Conservation (phyloP, 2,888 invertebrate species). For the Noctua janthina region DNA sequence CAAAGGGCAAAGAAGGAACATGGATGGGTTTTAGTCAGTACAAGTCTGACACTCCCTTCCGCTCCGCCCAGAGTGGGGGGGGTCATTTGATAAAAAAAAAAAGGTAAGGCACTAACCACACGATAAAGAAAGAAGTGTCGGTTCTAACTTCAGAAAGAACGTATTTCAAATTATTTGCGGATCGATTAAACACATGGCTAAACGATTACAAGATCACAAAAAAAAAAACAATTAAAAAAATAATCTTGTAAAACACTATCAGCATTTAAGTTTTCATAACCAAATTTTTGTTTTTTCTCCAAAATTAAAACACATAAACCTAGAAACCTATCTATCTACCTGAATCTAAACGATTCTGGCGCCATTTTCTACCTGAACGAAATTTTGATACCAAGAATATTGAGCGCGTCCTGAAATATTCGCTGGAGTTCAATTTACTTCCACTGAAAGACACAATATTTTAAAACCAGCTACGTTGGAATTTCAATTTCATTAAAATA, state of each 20-base stretch:
- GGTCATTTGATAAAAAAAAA: too few species aligned
- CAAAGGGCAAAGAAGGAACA: too few species aligned
- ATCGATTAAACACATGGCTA: neutral
- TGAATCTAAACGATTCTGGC: neutral
- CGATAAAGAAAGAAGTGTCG: too few species aligned
- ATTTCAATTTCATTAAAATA: slow-evolving; percentile 14
- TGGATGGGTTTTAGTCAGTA: too few species aligned
- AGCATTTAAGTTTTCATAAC: neutral
- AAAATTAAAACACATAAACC: neutral
- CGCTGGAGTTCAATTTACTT: slow-evolving; percentile 31
- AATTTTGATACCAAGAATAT: slow-evolving; percentile 21
- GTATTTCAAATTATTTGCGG: neutral
- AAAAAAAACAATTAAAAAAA: neutral
- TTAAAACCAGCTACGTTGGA: slow-evolving; percentile 6
- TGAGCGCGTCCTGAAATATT: slow-evolving; percentile 25
- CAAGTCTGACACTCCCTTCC: too few species aligned
- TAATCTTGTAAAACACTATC: too few species aligned
- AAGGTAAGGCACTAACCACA: too few species aligned
- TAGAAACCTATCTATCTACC: neutral
- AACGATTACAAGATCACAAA: neutral
- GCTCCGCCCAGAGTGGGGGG: too few species aligned
- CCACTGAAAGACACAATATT: slow-evolving; percentile 13
- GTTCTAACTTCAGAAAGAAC: neutral
- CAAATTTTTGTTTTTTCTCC: neutral
- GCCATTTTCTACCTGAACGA: neutral